Evolutionary conservation across 2,888 invertebrate genomes (phyloP), one percentile per base, ranked within the genome.

Genomic region (Cephus nigrinus): DNA sequence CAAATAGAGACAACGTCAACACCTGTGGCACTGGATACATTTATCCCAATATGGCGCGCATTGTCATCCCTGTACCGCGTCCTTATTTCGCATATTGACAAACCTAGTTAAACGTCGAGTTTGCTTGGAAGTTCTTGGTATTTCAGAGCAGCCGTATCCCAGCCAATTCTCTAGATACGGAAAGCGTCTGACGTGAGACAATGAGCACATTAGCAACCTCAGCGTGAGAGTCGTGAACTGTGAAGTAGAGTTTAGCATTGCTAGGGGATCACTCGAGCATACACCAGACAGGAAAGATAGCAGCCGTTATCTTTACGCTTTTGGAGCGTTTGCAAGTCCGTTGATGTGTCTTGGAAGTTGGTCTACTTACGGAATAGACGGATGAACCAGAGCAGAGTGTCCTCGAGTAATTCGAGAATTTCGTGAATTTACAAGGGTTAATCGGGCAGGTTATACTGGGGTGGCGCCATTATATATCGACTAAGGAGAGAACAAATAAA

Each of bases 401-500:
- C 55, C 23, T 55, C 55, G 55, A 55, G 23, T 55, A 23, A 55
- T 55, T 55, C 15, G 55, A 23, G 55, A 55, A 23, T 55, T 55
- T 55, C 55, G 23, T 23, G 23, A 55, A 55, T 55, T 23, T 23
- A 55, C 55, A 55, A 55, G 55, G 55, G 55, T 55, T 55, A 23
- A 55, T 55, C 23, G 23, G 55, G 23, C 23, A 55, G 55, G 15
- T 23, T 55, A 55, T 55, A 55, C 23, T 23, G 55, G 55, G 55
- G 23, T 55, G 55, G 15, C 55, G 55, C 55, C 55, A 55, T 55
- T 55, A 55, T 55, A 55, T 55, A 55, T 23, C 55, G 55, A 23
- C 71, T 71, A 71, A 31, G 71, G 1, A 71, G 71, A 31, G 33
- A 71, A 71, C 71, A 71, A 71, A 71, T 35, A 74, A 74, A 74